Percentiles rank a stretch among this genome's conserved stretches.
phyloP scores from a whole-genome alignment of 2,113 vertebrate species.

The Pagrus major region DNA sequence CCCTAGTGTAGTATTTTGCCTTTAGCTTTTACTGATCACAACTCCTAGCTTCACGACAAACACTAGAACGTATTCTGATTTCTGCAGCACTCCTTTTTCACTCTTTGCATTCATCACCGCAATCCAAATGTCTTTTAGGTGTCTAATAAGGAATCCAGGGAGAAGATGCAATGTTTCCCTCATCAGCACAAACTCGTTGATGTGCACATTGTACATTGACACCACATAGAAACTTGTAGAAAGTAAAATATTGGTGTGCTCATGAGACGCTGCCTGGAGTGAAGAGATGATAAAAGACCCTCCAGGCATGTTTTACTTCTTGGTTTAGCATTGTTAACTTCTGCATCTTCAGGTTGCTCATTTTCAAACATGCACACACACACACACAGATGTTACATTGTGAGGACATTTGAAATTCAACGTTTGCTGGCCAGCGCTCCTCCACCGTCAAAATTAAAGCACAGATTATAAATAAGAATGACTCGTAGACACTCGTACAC shows the following conservation, averaged over 20 bases:
- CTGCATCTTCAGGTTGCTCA: constrained; percentile 40
- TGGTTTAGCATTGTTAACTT: constrained; percentile 26
- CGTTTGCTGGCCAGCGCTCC: constrained; percentile 12
- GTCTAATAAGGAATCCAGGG: constrained; percentile 44
- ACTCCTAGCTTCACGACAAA: neutral
- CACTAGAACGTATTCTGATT: constrained; percentile 2
- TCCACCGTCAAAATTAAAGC: constrained; percentile 39
- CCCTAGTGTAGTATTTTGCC: constrained; percentile 41
- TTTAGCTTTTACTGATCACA: constrained; percentile 32
- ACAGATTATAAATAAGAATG: constrained; percentile 38
- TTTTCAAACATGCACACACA: constrained; percentile 1
- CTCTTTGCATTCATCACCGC: constrained; percentile 19
- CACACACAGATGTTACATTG: too few relatives aligned
- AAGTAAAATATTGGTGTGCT: constrained; percentile 20
- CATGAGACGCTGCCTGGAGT: constrained; percentile 22
- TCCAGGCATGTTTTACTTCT: constrained; percentile 4
- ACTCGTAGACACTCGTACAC: constrained; percentile 56
- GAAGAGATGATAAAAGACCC: constrained; percentile 20
- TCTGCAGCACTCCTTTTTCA: neutral
- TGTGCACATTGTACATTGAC: neutral
- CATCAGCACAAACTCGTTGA: constrained; percentile 1
- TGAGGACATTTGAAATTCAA: constrained; percentile 50
- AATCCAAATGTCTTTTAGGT: constrained; percentile 28
- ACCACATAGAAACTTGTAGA: neutral
- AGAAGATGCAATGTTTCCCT: constrained; percentile 18